Conservation (phyloP, 2,797 vertebrate genomes). For the Steatocranus sp. region DNA sequence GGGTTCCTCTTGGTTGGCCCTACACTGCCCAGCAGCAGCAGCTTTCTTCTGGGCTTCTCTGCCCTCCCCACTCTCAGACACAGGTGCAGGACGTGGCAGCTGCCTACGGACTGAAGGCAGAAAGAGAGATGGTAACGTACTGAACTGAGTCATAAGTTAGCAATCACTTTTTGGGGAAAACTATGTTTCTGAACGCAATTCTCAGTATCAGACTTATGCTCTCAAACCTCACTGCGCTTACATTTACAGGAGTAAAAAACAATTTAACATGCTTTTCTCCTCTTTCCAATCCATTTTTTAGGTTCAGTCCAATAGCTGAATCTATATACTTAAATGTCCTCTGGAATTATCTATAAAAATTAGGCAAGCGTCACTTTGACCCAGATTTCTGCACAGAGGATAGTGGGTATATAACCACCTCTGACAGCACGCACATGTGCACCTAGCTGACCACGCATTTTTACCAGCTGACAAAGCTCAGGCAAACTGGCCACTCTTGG, state of each 20-base stretch:
- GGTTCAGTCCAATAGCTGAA: background rate
- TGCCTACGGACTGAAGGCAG: conserved; percentile 63
- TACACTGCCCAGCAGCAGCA: conserved; percentile 62
- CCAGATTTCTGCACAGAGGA: background rate
- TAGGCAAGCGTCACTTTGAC: background rate
- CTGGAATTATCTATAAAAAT: background rate
- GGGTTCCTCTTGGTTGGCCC: conserved; percentile 51
- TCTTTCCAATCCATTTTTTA: background rate
- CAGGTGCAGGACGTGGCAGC: conserved; percentile 45
- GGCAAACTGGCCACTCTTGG: background rate
- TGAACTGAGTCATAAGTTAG: background rate
- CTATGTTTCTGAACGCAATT: background rate
- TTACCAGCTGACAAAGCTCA: conserved; percentile 35
- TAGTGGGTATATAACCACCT: background rate
- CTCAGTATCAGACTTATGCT: background rate
- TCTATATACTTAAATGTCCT: background rate
- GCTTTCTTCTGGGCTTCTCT: conserved; percentile 58
- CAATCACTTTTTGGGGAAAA: too few species aligned
- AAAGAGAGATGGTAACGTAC: background rate
- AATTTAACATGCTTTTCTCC: background rate
- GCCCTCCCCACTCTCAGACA: conserved; percentile 54
- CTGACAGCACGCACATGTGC: background rate
- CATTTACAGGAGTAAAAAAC: background rate
- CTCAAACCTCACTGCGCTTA: background rate
- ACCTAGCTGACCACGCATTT: conserved; percentile 35